Evolutionary conservation across 2,888 invertebrate species (phyloP).

Genomic region (Doris montereyensis): DNA sequence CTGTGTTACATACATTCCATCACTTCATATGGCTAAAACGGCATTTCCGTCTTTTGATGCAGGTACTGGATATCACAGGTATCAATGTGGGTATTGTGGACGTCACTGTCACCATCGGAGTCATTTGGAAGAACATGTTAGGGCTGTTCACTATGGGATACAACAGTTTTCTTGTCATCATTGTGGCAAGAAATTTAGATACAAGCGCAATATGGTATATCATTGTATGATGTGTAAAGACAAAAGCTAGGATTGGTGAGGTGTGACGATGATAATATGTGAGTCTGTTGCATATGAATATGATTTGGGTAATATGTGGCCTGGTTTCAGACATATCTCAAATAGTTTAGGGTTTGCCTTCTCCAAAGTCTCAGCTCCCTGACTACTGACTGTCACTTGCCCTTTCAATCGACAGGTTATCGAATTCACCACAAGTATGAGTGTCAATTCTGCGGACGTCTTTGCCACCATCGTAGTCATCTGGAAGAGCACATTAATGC

Average conservation of each 20-base stretch:
- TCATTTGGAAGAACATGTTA: constrained; percentile 36
- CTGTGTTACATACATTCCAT: too few relatives aligned
- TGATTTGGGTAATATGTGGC: background rate
- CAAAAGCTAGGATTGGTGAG: background rate
- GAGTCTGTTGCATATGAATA: background rate
- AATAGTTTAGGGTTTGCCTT: too few relatives aligned
- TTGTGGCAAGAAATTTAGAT: constrained; percentile 30
- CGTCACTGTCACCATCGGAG: constrained; percentile 35
- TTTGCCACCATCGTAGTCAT: too few relatives aligned
- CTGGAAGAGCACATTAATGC: constrained; percentile 32
- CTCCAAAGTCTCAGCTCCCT: too few relatives aligned
- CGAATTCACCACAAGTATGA: too few relatives aligned
- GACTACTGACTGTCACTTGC: too few relatives aligned
- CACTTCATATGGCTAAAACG: too few relatives aligned
- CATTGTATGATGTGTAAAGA: constrained; percentile 17
- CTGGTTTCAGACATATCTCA: background rate
- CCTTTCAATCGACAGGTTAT: too few relatives aligned
- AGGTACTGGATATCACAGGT: constrained; percentile 21
- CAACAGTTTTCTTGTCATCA: constrained; percentile 18
- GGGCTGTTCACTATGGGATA: constrained; percentile 29
- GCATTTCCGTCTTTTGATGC: background rate
- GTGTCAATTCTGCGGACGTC: too few relatives aligned
- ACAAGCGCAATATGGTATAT: constrained; percentile 31
- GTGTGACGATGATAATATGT: background rate
- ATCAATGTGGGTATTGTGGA: constrained; percentile 34